Percentiles rank a stretch among this genome's conserved stretches.
These are phyloP conservation scores for Leucoraja ocellata DNA, from an alignment of 2,797 vertebrate species.

Conservation along the genomic window DNA sequence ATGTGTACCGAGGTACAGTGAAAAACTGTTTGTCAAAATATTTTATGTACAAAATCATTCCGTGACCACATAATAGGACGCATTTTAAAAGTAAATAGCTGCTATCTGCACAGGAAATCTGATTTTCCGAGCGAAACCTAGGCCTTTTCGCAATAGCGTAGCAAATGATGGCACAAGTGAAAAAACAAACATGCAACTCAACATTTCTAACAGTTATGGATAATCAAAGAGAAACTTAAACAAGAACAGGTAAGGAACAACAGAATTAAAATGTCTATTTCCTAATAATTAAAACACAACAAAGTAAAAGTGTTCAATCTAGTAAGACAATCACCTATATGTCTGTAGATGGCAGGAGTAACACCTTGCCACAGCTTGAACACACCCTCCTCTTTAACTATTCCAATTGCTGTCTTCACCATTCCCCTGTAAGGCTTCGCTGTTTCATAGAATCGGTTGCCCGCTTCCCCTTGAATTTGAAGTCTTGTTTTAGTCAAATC, in stretches of 20 bases:
- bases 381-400: conserved; percentile 66
- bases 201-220: background rate
- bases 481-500: conserved; percentile 77
- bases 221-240: background rate
- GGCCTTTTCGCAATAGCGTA: background rate
- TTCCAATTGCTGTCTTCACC: conserved; percentile 63
- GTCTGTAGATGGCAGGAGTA: conserved; percentile 70
- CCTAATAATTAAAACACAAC: background rate
- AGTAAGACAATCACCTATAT: conserved; percentile 60
- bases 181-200: background rate
- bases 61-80: too few relatives aligned
- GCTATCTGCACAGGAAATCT: background rate
- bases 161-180: background rate
- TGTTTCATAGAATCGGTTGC: conserved; percentile 36
- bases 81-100: background rate
- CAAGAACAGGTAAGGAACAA: background rate
- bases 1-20: too few relatives aligned
- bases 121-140: background rate
- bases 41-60: too few relatives aligned
- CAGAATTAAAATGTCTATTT: background rate
- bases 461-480: conserved; percentile 72
- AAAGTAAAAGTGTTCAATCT: background rate
- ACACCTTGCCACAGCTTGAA: conserved; percentile 72
- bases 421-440: conserved; percentile 58
- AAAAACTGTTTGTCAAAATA: too few relatives aligned